phyloP scores from a whole-genome alignment of 1,140 invertebrate genomes.

The Galendromus occidentalis region DNA sequence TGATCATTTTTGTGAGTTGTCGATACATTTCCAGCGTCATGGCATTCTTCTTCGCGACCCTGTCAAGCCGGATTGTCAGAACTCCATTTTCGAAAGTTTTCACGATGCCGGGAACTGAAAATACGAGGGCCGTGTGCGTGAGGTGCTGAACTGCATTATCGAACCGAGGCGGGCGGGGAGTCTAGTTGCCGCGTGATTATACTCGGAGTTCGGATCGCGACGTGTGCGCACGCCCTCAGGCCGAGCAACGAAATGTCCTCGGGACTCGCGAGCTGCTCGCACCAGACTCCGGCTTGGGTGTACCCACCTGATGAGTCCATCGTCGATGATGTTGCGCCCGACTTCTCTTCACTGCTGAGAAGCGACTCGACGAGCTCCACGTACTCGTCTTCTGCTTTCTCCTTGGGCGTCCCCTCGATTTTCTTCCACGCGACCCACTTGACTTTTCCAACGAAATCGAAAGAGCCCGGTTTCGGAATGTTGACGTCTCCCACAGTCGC shows the following conservation, averaged over 20 bases:
- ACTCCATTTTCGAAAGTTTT: constrained; percentile 32
- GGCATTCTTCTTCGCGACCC: constrained; percentile 56
- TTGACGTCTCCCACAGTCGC: constrained; percentile 35
- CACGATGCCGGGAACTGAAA: constrained; percentile 17
- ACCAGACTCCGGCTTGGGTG: too few relatives aligned
- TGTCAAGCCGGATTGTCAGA: constrained; percentile 45
- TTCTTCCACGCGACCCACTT: constrained; percentile 42
- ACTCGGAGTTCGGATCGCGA: too few relatives aligned
- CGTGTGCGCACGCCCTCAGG: too few relatives aligned
- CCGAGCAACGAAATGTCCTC: too few relatives aligned
- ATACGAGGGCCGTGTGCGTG: not conserved
- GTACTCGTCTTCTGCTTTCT: constrained; percentile 15
- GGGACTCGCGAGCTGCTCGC: too few relatives aligned
- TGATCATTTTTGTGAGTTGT: constrained; percentile 39
- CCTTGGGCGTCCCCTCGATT: constrained; percentile 29
- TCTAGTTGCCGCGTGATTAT: too few relatives aligned
- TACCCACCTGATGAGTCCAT: too few relatives aligned
- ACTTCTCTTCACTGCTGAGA: constrained; percentile 16
- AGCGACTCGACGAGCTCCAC: constrained; percentile 24
- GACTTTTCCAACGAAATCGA: constrained; percentile 39
- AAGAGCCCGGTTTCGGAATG: constrained; percentile 36
- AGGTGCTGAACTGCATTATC: too few relatives aligned
- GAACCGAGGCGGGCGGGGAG: too few relatives aligned
- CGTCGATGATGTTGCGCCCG: not conserved
- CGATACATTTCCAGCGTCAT: constrained; percentile 47